A percentile compares a stretch with the other conserved stretches of the same genome.
Conservation (phyloP, 2,888 invertebrate genomes). For the Diadegma fenestrale region DNA sequence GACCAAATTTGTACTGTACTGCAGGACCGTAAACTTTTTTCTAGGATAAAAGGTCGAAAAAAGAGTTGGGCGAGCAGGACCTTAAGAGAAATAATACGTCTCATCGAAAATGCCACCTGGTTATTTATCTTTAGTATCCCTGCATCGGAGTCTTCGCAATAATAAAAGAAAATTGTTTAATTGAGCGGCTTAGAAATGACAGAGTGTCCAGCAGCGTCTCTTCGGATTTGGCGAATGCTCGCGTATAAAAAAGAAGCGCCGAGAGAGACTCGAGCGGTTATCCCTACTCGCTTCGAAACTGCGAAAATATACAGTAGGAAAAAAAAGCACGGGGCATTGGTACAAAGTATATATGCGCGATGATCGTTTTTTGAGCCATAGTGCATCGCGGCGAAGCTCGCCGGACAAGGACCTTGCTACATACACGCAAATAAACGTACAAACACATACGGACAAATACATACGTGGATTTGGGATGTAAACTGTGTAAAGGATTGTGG, state of each 20-base stretch:
- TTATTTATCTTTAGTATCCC: background rate
- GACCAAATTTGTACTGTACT: background rate
- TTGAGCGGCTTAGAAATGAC: slow-evolving; percentile 31
- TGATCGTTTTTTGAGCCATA: slow-evolving; percentile 36
- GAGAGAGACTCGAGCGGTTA: slow-evolving; percentile 44
- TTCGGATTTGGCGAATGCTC: slow-evolving; percentile 16
- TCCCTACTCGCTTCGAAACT: slow-evolving; percentile 18
- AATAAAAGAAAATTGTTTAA: slow-evolving; percentile 37
- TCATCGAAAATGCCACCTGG: background rate
- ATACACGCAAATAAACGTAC: background rate
- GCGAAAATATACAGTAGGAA: slow-evolving; percentile 15
- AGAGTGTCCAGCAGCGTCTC: background rate
- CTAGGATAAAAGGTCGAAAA: background rate
- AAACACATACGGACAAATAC: background rate
- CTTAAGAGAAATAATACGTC: slow-evolving; percentile 1
- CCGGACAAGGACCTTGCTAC: slow-evolving; percentile 31
- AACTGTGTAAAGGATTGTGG: slow-evolving; percentile 42
- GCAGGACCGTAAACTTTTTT: background rate
- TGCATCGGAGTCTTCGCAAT: background rate
- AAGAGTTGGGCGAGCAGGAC: background rate
- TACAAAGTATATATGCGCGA: slow-evolving; percentile 49
- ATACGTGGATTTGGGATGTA: background rate
- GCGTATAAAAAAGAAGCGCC: slow-evolving; percentile 19
- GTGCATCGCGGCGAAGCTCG: slow-evolving; percentile 18
- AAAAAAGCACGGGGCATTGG: background rate